A percentile compares a stretch with the other conserved stretches of the same genome.
Conservation (phyloP, 2,797 vertebrate species). For the Numenius phaeopus region DNA sequence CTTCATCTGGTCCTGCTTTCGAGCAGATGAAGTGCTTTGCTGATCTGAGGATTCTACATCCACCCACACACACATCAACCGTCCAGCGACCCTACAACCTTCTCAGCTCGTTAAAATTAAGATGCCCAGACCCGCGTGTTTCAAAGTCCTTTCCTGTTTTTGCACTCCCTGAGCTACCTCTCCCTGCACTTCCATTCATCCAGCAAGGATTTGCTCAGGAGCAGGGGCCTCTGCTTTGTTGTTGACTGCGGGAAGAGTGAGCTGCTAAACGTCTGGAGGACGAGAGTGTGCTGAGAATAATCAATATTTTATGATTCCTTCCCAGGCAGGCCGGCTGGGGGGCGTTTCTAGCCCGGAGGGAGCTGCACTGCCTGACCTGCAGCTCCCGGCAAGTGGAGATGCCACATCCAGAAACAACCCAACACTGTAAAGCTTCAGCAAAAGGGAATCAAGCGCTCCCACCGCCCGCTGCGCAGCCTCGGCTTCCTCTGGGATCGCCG, state of each 20-base stretch:
- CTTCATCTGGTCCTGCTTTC: background rate
- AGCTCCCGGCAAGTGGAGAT: background rate
- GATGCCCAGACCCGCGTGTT: fast-evolving
- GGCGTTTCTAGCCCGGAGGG: background rate
- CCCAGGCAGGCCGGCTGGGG: background rate
- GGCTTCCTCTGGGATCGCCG: background rate
- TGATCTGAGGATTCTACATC: background rate
- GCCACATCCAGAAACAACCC: background rate
- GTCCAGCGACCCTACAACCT: background rate
- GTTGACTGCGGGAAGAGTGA: background rate
- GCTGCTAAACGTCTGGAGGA: background rate
- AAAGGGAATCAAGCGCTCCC: background rate
- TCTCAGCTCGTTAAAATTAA: background rate
- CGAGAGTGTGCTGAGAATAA: background rate
- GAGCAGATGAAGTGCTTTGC: background rate
- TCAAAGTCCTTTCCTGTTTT: background rate
- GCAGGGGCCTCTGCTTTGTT: background rate
- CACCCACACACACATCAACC: fast-evolving
- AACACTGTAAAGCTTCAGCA: fast-evolving
- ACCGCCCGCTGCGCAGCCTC: fast-evolving
- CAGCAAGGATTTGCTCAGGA: background rate
- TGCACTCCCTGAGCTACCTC: background rate
- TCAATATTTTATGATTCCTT: background rate
- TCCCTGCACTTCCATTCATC: background rate
- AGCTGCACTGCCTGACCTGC: background rate